phyloP scores from a whole-genome alignment of 1,140 invertebrate genomes.

The Condylostylus longicornis region DNA sequence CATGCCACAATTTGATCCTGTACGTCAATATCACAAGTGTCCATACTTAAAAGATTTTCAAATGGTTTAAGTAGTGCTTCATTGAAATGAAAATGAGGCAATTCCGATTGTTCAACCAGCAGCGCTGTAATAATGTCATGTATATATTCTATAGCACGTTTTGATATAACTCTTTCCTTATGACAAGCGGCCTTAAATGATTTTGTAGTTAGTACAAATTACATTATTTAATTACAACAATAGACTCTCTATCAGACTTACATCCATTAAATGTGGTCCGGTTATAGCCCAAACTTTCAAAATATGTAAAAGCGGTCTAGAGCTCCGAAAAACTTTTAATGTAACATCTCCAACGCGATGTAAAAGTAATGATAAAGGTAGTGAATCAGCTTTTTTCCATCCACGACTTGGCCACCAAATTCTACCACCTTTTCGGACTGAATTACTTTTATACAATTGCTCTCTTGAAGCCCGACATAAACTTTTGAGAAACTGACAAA shows the following conservation, averaged over 20 bases:
- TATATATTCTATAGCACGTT: conserved; percentile 83
- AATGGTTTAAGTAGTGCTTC: conserved; percentile 89
- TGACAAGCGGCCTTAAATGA: conserved; percentile 67
- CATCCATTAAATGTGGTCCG: conserved; percentile 83
- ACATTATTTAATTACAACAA: no score
- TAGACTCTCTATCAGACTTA: conserved; percentile 22
- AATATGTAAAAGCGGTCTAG: conserved; percentile 73
- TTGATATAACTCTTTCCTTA: conserved; percentile 73
- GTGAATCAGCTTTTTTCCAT: conserved; percentile 33
- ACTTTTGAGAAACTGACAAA: conserved; percentile 66
- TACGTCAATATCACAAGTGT: conserved; percentile 80
- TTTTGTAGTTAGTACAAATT: not conserved
- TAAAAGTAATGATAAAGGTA: conserved; percentile 44
- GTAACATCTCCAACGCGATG: conserved; percentile 75
- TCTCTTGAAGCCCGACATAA: conserved; percentile 67
- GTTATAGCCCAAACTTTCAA: conserved; percentile 82
- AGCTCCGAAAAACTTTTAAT: conserved; percentile 69
- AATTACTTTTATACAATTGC: conserved; percentile 46
- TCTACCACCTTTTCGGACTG: conserved; percentile 36
- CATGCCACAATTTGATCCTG: conserved; percentile 81
- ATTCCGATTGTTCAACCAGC: conserved; percentile 73
- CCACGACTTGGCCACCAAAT: conserved; percentile 31
- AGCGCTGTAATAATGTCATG: conserved; percentile 80
- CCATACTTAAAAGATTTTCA: conserved; percentile 82
- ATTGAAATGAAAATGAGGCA: conserved; percentile 89